These are phyloP conservation scores for Flexamia atlantica DNA, from an alignment of 2,888 invertebrate genomes.

Conservation along the genomic window DNA sequence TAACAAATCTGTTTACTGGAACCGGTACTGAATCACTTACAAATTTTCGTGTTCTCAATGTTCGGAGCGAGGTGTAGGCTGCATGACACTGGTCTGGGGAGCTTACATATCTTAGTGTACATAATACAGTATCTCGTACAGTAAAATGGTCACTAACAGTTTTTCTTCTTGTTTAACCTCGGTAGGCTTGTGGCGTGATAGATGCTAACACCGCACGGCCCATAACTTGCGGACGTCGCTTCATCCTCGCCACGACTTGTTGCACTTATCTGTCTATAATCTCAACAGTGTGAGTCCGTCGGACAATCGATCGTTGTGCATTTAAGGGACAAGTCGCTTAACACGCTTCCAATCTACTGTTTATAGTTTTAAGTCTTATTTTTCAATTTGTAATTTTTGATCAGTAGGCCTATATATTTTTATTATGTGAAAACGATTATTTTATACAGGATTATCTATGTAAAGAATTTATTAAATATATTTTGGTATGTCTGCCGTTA, in stretches of 20 bases:
- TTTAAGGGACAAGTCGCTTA: slow-evolving; percentile 36
- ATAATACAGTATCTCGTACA: slow-evolving; percentile 53
- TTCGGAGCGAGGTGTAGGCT: slow-evolving; percentile 20
- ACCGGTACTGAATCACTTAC: background rate
- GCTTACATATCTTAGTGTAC: slow-evolving; percentile 57
- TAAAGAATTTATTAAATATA: too few species aligned
- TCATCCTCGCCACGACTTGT: slow-evolving; percentile 39
- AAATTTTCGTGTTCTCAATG: slow-evolving; percentile 3
- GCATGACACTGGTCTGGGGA: slow-evolving; percentile 64
- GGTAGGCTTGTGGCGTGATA: slow-evolving; percentile 63
- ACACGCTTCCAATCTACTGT: slow-evolving; percentile 26
- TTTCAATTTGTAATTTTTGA: background rate
- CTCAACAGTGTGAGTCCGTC: slow-evolving; percentile 35
- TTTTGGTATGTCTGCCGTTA: background rate
- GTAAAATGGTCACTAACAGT: slow-evolving; percentile 64
- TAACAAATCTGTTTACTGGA: slow-evolving; percentile 2
- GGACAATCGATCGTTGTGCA: background rate
- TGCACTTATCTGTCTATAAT: slow-evolving; percentile 18
- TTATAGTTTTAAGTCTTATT: background rate
- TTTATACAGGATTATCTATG: background rate
- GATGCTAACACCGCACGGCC: slow-evolving; percentile 55
- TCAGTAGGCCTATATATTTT: background rate
- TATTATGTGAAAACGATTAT: background rate
- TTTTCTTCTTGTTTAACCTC: slow-evolving; percentile 65
- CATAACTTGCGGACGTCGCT: slow-evolving; percentile 52